Evolutionary conservation across 2,888 invertebrate genomes (phyloP), one percentile per base, ranked within the genome.

Genomic region (Ptycholaimellus sp.): DNA sequence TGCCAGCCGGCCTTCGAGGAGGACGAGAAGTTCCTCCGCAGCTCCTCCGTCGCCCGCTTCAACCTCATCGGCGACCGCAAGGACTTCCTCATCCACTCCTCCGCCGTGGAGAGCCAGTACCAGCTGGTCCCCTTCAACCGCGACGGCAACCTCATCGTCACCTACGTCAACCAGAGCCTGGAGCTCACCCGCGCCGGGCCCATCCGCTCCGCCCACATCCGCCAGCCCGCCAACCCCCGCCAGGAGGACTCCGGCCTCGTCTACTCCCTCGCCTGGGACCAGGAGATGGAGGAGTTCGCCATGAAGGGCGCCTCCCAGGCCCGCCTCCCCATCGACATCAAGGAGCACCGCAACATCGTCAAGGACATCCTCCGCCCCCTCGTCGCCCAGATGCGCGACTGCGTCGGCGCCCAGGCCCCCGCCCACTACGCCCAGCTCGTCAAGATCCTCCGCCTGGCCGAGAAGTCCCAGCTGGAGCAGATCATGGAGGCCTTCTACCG

Each of bases 21-120:
- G 30, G 30, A 31, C 11, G 36, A 42, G 29, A 32, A 48, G 28
- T 35, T 32, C 30, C 27, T 47, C 31, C 39, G 44, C 28, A 35
- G 41, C 40, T 42, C 44, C 34, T 43, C 51, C 32, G 47, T 53
- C 29, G 20, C 43, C 36, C 40, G 38, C 41, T 42, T 39, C 41
- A 44, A 47, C 37, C 36, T 53, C 38, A 37, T 41, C 38, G 45
- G 49, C 35, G 38, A 42, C 30, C 38, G 33, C 38, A 42, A 51
- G 23, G 33, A 41, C 34, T 52, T 45, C 44, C 38, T 40, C 28
- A 27, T 49, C 38, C 29, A 41, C 5, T n/a, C 30, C n/a, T 39
- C 42, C 28, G 33, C 25, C 28, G 32, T 39, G 33, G 38, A 44
- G 37, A 51, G 52, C 20, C 47, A 52, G 39, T 48, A 52, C 40